Evolutionary conservation across 2,797 vertebrate genomes (phyloP).

Genomic region (Sebastes hopkinsi): DNA sequence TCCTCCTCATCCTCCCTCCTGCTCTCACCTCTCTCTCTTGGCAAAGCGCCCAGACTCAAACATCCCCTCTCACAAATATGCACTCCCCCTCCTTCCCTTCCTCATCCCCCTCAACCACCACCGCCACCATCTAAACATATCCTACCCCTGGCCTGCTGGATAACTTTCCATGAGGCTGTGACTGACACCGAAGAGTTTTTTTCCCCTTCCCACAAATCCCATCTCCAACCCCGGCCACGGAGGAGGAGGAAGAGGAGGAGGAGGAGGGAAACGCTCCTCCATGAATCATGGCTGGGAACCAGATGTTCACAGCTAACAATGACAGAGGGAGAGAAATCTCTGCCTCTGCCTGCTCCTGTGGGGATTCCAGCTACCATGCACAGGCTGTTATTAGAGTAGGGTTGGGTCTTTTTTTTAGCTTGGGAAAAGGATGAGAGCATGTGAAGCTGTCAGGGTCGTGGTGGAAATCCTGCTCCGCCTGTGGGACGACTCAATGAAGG

Average conservation of each 20-base stretch:
- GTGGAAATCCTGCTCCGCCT: constrained; percentile 14
- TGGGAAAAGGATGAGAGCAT: constrained; percentile 32
- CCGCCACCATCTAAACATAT: constrained; percentile 81
- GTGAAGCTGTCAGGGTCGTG: constrained; percentile 1
- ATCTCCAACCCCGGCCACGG: background rate
- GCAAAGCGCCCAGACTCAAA: constrained; percentile 83
- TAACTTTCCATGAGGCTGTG: constrained; percentile 87
- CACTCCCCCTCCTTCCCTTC: constrained; percentile 63
- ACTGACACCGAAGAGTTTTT: constrained; percentile 82
- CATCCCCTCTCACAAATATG: constrained; percentile 70
- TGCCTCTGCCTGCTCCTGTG: constrained; percentile 21
- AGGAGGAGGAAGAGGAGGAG: background rate
- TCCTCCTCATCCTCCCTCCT: background rate
- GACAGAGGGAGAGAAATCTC: constrained; percentile 34
- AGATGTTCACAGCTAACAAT: constrained; percentile 84
- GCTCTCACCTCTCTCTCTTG: constrained; percentile 63
- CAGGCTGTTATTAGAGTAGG: constrained; percentile 56
- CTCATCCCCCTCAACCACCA: constrained; percentile 6
- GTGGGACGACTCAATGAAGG: background rate
- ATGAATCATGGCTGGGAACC: constrained; percentile 88
- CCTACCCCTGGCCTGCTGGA: constrained; percentile 84
- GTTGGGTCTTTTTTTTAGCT: constrained; percentile 1
- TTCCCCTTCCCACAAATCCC: constrained; percentile 75
- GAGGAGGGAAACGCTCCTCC: constrained; percentile 63
- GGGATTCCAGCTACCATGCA: constrained; percentile 76